Evolutionary conservation across 2,113 vertebrate genomes (phyloP).

Genomic region (Theropithecus gelada): DNA sequence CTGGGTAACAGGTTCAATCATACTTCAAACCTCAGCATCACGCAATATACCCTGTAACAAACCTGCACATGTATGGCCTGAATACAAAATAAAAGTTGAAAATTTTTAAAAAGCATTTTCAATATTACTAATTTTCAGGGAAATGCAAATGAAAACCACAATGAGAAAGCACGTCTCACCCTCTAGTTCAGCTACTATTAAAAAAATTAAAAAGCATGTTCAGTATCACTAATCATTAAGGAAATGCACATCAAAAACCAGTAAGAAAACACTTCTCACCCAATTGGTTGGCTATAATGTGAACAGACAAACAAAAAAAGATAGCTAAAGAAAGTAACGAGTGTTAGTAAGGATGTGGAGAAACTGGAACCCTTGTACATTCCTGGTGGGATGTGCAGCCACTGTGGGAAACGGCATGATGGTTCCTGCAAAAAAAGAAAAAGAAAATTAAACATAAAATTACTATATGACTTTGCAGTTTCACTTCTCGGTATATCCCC

Average conservation of each 20-base stretch:
- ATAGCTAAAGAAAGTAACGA: background rate
- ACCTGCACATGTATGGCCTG: no score
- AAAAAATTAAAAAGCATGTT: background rate
- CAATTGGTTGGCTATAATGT: no score
- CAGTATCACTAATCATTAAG: no score
- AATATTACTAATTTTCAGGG: background rate
- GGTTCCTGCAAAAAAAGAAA: background rate
- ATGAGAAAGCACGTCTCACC: background rate
- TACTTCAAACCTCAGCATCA: no score
- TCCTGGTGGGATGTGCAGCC: background rate
- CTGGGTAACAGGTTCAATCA: no score
- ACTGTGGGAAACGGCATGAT: background rate
- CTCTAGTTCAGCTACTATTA: background rate
- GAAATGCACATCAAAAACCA: no score
- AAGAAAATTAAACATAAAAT: background rate
- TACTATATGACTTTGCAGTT: background rate
- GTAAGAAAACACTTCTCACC: no score
- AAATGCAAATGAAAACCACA: background rate
- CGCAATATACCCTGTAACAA: no score
- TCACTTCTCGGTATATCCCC: background rate
- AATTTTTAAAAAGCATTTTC: background rate
- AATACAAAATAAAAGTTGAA: no score
- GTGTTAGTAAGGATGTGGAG: background rate
- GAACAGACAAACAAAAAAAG: no score
- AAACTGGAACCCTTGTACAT: background rate